Conservation (phyloP, 2,113 vertebrate genomes). For the Saguinus imperator region DNA sequence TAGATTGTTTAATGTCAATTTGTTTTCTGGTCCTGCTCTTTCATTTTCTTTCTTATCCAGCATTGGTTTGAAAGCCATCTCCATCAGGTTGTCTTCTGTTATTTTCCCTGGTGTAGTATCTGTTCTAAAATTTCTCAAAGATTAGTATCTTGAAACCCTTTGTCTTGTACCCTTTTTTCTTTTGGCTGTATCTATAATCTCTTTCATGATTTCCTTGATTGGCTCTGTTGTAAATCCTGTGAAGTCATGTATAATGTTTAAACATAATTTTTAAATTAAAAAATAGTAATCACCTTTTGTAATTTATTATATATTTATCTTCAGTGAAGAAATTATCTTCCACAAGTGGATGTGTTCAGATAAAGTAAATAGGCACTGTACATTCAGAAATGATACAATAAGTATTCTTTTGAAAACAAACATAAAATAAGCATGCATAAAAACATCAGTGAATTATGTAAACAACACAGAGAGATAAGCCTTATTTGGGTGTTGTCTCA, state of each 20-base stretch:
- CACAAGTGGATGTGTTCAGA: background rate
- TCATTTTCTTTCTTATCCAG: background rate
- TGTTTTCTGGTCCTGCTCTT: background rate
- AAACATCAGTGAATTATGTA: background rate
- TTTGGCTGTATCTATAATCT: background rate
- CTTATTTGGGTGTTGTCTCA: background rate
- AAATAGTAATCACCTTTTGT: too few relatives aligned
- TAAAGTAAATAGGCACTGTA: background rate
- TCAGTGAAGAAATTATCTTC: background rate
- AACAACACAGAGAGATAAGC: background rate
- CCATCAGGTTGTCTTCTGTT: background rate
- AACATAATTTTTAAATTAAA: background rate
- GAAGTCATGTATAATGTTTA: background rate
- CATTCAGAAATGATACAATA: background rate
- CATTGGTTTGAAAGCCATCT: background rate
- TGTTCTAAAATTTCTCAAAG: background rate
- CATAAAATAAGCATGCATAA: background rate
- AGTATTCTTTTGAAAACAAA: background rate
- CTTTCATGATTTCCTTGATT: background rate
- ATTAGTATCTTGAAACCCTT: background rate
- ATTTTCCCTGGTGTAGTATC: background rate
- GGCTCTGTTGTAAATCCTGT: background rate
- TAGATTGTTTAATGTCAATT: background rate
- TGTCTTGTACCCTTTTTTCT: background rate
- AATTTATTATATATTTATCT: background rate